These are phyloP conservation scores for Latheticus oryzae DNA, from an alignment of 2,888 invertebrate genomes.

Conservation along the genomic window DNA sequence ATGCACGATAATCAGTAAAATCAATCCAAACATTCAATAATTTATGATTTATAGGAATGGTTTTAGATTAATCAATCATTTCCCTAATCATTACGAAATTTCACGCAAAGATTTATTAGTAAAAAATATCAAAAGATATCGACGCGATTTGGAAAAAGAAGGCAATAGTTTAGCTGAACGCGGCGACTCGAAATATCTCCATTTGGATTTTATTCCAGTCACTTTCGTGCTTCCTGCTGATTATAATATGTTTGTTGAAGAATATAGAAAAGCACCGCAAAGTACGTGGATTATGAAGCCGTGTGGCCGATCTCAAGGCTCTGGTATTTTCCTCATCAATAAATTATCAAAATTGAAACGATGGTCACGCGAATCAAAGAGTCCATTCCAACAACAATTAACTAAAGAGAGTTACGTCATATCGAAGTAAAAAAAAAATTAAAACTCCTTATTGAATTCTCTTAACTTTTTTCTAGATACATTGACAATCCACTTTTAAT, in stretches of 20 bases:
- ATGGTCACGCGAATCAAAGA: slow-evolving; percentile 89
- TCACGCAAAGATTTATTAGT: slow-evolving; percentile 96
- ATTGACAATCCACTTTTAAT: slow-evolving; percentile 95
- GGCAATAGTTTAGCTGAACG: slow-evolving; percentile 88
- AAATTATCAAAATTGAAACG: slow-evolving; percentile 93
- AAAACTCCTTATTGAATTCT: no score
- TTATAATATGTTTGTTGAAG: slow-evolving; percentile 97
- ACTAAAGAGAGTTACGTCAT: slow-evolving; percentile 95
- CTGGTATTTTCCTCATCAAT: slow-evolving; percentile 96
- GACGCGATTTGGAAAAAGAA: slow-evolving; percentile 92
- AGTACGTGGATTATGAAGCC: slow-evolving; percentile 99
- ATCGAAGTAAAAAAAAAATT: slow-evolving; percentile 83
- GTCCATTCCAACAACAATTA: slow-evolving; percentile 85
- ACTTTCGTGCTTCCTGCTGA: slow-evolving; percentile 95
- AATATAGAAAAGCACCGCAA: slow-evolving; percentile 92
- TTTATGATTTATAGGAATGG: not conserved
- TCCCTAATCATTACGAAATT: slow-evolving; percentile 95
- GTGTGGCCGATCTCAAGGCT: slow-evolving; percentile 92
- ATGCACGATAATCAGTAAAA: slow-evolving; percentile 91
- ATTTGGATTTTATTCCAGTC: slow-evolving; percentile 92
- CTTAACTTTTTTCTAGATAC: no score
- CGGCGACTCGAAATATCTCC: slow-evolving; percentile 80
- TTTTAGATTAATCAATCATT: slow-evolving; percentile 89
- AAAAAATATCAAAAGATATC: slow-evolving; percentile 94
- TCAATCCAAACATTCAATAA: slow-evolving; percentile 36